phyloP scores from a whole-genome alignment of 2,797 vertebrate genomes.

The Tympanoctomys barrerae region DNA sequence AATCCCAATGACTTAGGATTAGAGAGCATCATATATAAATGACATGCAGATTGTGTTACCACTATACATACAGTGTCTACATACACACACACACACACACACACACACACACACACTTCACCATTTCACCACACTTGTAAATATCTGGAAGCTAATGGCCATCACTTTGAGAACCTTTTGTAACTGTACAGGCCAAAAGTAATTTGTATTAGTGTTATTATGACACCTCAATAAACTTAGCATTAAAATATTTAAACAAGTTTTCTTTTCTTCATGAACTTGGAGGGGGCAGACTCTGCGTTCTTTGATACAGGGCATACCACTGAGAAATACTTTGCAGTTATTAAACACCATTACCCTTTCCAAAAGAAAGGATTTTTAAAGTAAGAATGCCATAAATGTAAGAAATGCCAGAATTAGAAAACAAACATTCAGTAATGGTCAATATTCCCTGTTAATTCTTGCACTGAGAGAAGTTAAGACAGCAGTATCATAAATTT shows the following conservation, averaged over 20 bases:
- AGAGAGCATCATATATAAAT: background rate
- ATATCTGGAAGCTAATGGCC: background rate
- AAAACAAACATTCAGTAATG: slow-evolving; percentile 25
- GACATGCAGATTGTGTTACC: background rate
- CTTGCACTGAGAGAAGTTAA: background rate
- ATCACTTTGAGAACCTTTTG: background rate
- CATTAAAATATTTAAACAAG: background rate
- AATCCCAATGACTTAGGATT: slow-evolving; percentile 4
- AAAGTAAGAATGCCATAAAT: slow-evolving; percentile 18
- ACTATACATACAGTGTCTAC: background rate
- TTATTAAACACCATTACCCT: slow-evolving; percentile 29
- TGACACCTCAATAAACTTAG: background rate
- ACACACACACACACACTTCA: background rate
- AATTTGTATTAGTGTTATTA: background rate
- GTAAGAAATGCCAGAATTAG: slow-evolving; percentile 47
- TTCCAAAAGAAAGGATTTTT: background rate
- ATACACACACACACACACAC: background rate
- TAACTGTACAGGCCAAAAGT: background rate
- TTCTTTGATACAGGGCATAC: background rate
- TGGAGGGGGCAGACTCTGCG: background rate
- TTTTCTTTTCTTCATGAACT: background rate
- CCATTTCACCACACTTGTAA: background rate
- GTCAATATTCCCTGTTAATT: background rate
- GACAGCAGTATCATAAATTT: background rate
- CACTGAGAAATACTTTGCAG: background rate